A percentile compares a stretch with the other conserved stretches of the same genome.
phyloP scores from a whole-genome alignment of 2,888 invertebrate genomes.

The Amblyjoppa fuscipennis region DNA sequence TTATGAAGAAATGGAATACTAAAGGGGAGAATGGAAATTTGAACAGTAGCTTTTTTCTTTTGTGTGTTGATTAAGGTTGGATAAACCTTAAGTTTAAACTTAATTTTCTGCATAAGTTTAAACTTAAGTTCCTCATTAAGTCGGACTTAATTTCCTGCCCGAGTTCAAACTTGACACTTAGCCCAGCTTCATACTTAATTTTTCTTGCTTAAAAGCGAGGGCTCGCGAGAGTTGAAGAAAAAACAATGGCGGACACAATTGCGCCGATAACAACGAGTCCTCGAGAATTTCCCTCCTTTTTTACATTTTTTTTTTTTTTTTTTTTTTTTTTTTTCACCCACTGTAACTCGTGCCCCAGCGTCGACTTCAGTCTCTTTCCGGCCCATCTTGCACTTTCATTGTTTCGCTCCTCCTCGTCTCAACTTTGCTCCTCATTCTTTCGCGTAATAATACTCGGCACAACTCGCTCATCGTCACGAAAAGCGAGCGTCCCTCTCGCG shows the following conservation, averaged over 20 bases:
- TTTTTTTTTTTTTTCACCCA: slow-evolving; percentile 20
- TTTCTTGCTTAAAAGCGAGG: background rate
- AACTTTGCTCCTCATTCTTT: slow-evolving; percentile 43
- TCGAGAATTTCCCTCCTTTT: slow-evolving; percentile 44
- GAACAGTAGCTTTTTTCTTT: too few species aligned
- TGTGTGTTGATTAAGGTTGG: background rate
- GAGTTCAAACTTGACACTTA: background rate
- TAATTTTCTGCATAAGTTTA: too few species aligned
- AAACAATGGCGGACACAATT: slow-evolving; percentile 46
- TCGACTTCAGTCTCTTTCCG: slow-evolving; percentile 38
- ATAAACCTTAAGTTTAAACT: background rate
- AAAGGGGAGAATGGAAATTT: too few species aligned
- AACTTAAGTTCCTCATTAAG: too few species aligned
- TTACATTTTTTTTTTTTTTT: slow-evolving; percentile 28
- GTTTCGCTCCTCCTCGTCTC: slow-evolving; percentile 40
- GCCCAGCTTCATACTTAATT: too few species aligned
- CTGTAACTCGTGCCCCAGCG: slow-evolving; percentile 15
- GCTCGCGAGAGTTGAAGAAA: background rate
- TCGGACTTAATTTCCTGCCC: too few species aligned
- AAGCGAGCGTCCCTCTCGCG: slow-evolving; percentile 1
- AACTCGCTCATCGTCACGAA: slow-evolving; percentile 20
- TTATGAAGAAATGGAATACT: background rate
- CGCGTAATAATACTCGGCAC: slow-evolving; percentile 58
- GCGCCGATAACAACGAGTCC: slow-evolving; percentile 64
- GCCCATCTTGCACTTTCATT: slow-evolving; percentile 32